A percentile compares a stretch with the other conserved stretches of the same genome.
These are phyloP conservation scores for Melanotaenia duboulayi DNA, from an alignment of 2,113 vertebrate species.

Conservation along the genomic window DNA sequence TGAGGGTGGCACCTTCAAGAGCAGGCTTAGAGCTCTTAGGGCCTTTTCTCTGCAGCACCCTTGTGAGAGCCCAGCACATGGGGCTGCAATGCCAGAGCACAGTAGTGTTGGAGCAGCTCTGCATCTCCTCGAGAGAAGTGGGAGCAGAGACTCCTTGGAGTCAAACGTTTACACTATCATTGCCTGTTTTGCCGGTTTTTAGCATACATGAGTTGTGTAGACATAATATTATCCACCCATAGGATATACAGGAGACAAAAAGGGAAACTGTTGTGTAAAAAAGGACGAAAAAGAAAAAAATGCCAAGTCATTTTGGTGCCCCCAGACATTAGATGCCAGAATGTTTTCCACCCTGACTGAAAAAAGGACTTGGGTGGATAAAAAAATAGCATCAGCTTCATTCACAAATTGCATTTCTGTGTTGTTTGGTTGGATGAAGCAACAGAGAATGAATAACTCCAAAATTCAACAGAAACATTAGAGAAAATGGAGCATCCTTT, in stretches of 20 bases:
- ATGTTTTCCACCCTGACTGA: neutral
- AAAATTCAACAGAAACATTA: neutral
- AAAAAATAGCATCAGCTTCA: neutral
- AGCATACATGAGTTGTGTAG: constrained; percentile 36
- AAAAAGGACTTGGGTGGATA: neutral
- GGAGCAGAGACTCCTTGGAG: constrained; percentile 20
- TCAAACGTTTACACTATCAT: constrained; percentile 29
- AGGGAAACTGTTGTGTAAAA: constrained; percentile 48
- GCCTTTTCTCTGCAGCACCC: constrained; percentile 57
- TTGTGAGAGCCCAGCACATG: constrained; percentile 20
- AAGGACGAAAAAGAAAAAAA: neutral
- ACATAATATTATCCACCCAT: constrained; percentile 40
- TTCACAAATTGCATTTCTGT: neutral
- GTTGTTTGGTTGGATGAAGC: neutral
- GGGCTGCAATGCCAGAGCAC: constrained; percentile 32
- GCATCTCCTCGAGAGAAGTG: constrained; percentile 25
- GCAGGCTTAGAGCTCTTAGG: constrained; percentile 61
- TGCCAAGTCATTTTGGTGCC: neutral
- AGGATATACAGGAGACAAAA: constrained; percentile 60
- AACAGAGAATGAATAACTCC: neutral
- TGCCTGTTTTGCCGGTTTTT: constrained; percentile 32
- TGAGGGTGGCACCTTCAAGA: constrained; percentile 66
- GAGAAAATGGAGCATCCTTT: constrained; percentile 23
- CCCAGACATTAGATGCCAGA: neutral
- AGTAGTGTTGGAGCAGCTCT: constrained; percentile 13